Evolutionary conservation across 2,797 vertebrate genomes (phyloP), one percentile per base, ranked within the genome.

Genomic region (Poeciliopsis turneri): DNA sequence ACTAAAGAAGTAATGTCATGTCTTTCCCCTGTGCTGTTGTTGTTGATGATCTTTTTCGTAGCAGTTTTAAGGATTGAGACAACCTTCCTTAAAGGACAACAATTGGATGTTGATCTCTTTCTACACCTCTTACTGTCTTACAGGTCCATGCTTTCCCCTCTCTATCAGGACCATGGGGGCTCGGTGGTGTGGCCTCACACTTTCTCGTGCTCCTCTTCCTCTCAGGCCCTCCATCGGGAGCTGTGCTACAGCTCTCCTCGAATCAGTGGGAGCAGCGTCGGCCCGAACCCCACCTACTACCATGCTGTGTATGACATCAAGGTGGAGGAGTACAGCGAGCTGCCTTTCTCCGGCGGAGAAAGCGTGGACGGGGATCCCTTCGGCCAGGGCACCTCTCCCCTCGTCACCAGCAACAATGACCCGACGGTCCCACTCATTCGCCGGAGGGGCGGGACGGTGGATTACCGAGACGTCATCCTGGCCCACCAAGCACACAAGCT

Each of bases 401-500:
- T 88, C 70, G 89, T 88, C 1, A 33, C 84, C 72, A 47, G 79
- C 72, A 74, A 25, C 84, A 80, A 64, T 4, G 90, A 91, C 78
- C 86, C 88, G 51, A 76, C 89, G 0, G 90, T 92, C 33, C 94
- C 93, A 0, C 93, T 88, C 45, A 74, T 95, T 46, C 94, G 95
- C 77, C 92, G 96, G 76, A 95, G 97, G 9, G 96, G 97, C 8
- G 97, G 94, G 0, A 85, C 96, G 90, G 97, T 97, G 92, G 96
- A 97, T 87, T 94, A 97, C 87, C 94, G 96, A 2, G 97, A 98
- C 72, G 91, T 97, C 92, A 97, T 98, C 92, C 84, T 95, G 91
- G 97, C 97, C 7, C 97, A 97, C 88, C 96, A 97, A 92, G 95
- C 96, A 0, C 96, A 97, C 92, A 97, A 97, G 89, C 87, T 94